These are phyloP conservation scores for Micrastur ruficollis DNA, from an alignment of 2,797 vertebrate genomes.

Conservation along the genomic window DNA sequence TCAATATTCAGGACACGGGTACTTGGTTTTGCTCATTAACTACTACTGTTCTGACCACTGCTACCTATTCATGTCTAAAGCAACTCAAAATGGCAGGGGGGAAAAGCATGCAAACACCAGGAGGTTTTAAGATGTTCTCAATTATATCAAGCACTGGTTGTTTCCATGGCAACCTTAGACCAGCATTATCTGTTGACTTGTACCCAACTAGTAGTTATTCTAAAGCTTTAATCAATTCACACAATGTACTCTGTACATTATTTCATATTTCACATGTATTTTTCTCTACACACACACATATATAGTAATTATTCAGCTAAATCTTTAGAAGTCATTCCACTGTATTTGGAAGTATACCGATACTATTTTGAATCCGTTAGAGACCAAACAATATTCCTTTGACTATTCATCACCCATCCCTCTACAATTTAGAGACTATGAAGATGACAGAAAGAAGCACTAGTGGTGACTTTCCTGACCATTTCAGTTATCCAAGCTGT, in stretches of 20 bases:
- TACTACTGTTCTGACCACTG: conserved; percentile 57
- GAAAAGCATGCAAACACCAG: conserved; percentile 72
- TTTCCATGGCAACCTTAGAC: conserved; percentile 84
- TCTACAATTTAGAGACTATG: conserved; percentile 26
- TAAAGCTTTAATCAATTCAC: conserved; percentile 72
- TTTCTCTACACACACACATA: neutral
- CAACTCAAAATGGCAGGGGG: conserved; percentile 78
- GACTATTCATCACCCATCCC: neutral
- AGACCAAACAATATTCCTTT: conserved; percentile 32
- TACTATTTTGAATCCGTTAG: conserved; percentile 35
- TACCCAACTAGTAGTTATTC: conserved; percentile 74
- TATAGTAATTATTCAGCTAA: conserved; percentile 13
- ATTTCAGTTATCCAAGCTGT: conserved; percentile 37
- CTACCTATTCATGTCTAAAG: conserved; percentile 72
- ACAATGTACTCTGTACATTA: conserved; percentile 54
- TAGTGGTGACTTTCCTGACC: conserved; percentile 34
- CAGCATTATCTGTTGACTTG: conserved; percentile 80
- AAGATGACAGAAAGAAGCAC: conserved; percentile 46
- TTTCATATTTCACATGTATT: conserved; percentile 21
- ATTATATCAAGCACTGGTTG: conserved; percentile 80
- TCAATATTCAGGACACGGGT: conserved; percentile 59
- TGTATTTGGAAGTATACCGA: neutral
- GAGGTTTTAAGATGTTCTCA: conserved; percentile 82
- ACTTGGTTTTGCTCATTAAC: conserved; percentile 57
- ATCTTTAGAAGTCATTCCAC: conserved; percentile 3